phyloP scores from a whole-genome alignment of 2,113 vertebrate genomes.

The Chaetodon auriga region DNA sequence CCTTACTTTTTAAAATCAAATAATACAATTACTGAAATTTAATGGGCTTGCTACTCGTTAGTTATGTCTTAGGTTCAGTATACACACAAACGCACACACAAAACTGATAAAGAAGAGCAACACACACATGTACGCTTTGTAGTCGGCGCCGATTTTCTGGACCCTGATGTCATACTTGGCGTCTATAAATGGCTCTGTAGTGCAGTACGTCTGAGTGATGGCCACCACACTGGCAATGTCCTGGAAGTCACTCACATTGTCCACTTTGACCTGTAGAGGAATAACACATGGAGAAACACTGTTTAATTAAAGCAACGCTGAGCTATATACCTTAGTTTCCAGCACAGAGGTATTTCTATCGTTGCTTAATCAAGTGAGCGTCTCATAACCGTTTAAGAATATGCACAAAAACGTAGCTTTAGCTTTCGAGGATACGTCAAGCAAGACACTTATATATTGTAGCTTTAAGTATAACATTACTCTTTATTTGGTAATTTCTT shows the following conservation, averaged over 20 bases:
- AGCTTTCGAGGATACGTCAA: not conserved
- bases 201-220: conserved; percentile 98
- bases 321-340: not conserved
- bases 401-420: not conserved
- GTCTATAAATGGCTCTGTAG: conserved; percentile 96
- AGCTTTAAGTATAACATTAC: not conserved
- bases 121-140: conserved; percentile 97
- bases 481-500: no score
- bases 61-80: no score
- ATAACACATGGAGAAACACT: conserved; percentile 8
- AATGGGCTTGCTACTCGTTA: no score
- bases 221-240: conserved; percentile 99
- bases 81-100: not conserved
- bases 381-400: no score
- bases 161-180: conserved; percentile 99
- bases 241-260: conserved; percentile 98
- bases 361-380: no score
- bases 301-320: not conserved
- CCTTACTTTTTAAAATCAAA: no score
- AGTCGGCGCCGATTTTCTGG: conserved; percentile 97
- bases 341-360: no score
- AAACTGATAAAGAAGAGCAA: not conserved
- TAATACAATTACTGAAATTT: no score
- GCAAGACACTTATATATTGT: not conserved
- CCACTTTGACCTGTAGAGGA: conserved; percentile 92